Evolutionary conservation across 2,888 invertebrate species (phyloP).

Genomic region (Altica lythri): DNA sequence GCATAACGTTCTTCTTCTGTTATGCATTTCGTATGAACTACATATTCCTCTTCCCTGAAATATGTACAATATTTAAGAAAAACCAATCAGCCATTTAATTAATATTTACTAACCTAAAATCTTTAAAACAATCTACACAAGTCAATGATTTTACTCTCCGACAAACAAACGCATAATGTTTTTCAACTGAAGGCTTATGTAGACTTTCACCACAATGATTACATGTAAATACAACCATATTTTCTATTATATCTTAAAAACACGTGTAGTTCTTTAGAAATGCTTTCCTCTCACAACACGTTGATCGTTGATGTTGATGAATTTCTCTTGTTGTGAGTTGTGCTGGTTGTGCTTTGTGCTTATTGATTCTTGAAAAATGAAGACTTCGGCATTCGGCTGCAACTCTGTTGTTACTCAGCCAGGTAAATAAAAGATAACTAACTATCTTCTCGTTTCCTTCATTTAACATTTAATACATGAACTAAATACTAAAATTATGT

Average conservation of each 20-base stretch:
- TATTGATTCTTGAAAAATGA: no score
- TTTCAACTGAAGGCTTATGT: slow-evolving; percentile 90
- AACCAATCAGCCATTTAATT: slow-evolving; percentile 13
- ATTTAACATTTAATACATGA: no score
- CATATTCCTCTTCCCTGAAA: slow-evolving; percentile 76
- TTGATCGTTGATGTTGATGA: no score
- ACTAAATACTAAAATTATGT: no score
- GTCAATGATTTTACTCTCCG: slow-evolving; percentile 71
- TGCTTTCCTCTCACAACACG: no score
- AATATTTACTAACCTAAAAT: slow-evolving; percentile 69
- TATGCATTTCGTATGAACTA: slow-evolving; percentile 81
- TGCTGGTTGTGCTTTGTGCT: no score
- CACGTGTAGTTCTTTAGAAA: no score
- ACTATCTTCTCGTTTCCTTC: no score
- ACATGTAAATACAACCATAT: slow-evolving; percentile 94
- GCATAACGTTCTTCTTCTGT: slow-evolving; percentile 88
- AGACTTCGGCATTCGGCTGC: no score
- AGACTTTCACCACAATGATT: slow-evolving; percentile 88
- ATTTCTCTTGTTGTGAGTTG: no score
- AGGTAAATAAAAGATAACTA: no score
- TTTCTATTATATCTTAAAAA: slow-evolving; percentile 8
- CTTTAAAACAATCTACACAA: slow-evolving; percentile 93
- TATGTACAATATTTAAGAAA: slow-evolving; percentile 15
- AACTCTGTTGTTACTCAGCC: no score
- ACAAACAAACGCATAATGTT: slow-evolving; percentile 80